phyloP scores from a whole-genome alignment of 1,140 invertebrate genomes.

The Coboldia fuscipes region DNA sequence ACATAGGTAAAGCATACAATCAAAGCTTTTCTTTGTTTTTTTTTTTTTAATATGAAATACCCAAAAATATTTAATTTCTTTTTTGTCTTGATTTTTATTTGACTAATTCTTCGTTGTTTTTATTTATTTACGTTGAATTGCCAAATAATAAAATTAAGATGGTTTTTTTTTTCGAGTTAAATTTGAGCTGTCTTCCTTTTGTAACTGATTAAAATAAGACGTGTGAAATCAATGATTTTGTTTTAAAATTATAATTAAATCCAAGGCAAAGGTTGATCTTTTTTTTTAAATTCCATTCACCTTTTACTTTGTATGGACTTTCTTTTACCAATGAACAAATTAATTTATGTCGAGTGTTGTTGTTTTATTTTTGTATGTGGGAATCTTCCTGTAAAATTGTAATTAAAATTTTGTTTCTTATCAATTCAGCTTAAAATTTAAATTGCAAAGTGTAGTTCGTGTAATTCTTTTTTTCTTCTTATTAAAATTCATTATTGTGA shows the following conservation, averaged over 20 bases:
- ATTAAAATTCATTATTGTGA: neutral
- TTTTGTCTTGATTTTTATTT: neutral
- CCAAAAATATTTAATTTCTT: neutral
- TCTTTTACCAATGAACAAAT: constrained; percentile 1
- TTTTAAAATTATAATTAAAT: too few species aligned
- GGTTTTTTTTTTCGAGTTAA: constrained; percentile 1
- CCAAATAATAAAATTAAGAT: neutral
- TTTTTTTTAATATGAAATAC: constrained; percentile 1
- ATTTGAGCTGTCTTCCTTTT: too few species aligned
- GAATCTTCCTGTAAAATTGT: too few species aligned
- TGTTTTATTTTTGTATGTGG: constrained; percentile 3
- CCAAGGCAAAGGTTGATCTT: too few species aligned
- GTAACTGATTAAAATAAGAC: too few species aligned
- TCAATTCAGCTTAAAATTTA: too few species aligned
- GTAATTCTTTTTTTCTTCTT: too few species aligned
- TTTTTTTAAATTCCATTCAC: too few species aligned
- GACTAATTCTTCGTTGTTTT: neutral
- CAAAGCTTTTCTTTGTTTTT: constrained; percentile 10
- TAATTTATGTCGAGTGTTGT: neutral
- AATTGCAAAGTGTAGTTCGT: too few species aligned
- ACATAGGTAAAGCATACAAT: constrained; percentile 62
- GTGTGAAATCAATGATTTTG: too few species aligned
- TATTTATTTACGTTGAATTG: neutral
- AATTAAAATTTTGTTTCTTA: too few species aligned
- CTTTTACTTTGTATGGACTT: too few species aligned